Percentiles rank a stretch among this genome's conserved stretches.
These are phyloP conservation scores for Cyanocitta stelleri DNA, from an alignment of 2,113 vertebrate species.

Conservation along the genomic window DNA sequence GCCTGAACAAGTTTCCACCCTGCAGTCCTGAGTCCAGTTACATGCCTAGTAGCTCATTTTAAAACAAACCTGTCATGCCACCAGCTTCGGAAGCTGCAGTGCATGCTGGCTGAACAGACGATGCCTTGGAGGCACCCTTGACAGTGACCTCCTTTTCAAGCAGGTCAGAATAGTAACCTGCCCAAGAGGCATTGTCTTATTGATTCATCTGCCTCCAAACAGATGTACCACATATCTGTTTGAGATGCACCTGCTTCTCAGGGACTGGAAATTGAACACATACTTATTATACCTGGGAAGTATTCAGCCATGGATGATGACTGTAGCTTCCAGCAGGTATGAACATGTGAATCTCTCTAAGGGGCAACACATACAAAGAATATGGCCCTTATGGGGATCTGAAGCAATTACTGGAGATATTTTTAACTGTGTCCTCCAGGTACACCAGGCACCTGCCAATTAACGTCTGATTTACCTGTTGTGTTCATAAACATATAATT, in stretches of 20 bases:
- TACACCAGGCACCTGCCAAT: not conserved
- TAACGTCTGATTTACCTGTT: not conserved
- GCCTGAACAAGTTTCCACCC: not conserved
- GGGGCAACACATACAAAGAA: not conserved
- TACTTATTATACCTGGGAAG: not conserved
- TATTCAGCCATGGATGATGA: not conserved
- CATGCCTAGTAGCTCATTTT: not conserved
- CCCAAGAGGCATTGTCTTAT: constrained; percentile 44
- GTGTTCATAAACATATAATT: not conserved
- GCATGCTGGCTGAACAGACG: not conserved
- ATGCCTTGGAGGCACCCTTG: constrained; percentile 34
- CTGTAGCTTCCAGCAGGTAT: not conserved
- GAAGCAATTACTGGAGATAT: not conserved
- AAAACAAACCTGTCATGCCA: not conserved
- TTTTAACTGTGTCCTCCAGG: not conserved
- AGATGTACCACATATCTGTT: constrained; percentile 3
- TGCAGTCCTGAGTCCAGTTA: not conserved
- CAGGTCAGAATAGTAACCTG: constrained; percentile 33
- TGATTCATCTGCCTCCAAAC: constrained; percentile 56
- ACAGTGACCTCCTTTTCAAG: constrained; percentile 59
- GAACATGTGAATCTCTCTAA: not conserved
- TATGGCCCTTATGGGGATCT: not conserved
- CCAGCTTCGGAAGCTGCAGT: not conserved
- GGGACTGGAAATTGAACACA: not conserved
- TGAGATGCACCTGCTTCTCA: constrained; percentile 26